Base-by-base conservation (phyloP, 2,888 invertebrate genomes). In the Drosophila nigricruria region DNA sequence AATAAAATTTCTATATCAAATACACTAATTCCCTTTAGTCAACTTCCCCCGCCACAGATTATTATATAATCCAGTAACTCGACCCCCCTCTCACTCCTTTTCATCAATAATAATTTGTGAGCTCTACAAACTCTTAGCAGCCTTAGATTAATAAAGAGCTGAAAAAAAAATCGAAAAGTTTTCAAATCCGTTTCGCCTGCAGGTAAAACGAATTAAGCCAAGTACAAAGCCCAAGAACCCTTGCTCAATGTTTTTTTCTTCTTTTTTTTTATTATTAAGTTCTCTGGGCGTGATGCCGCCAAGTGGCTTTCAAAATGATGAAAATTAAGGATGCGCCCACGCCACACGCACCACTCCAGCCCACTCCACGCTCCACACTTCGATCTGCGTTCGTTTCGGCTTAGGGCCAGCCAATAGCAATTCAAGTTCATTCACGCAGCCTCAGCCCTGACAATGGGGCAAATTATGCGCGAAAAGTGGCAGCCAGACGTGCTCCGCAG, bases 391-490 rank as follows among this genome's bases (percentile, higher is more conserved):
- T 16, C 20, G 30, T 16, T 9, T 32, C 60, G 36, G 60, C 68
- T 73, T 61, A 43, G 67, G 56, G 60, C 50, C 64, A 70, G 64
- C 61, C 58, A 79, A 79, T 65, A 34, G 71, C 63, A 63, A 52
- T 58, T 53, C 67, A 73, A 66, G 66, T 71, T 62, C 61, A 75
- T 30, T 54, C 64, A 57, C 58, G 38, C 58, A 52, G 49, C 68
- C 67, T 67, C 54, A 56, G 53, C 47, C 27, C 63, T 73, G 81
- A 86, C 87, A 89, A 89, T 83, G 81, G 75, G 70, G 79, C 88
- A 90, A 86, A 89, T 86, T 86, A 89, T 89, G 87, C 89, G 88
- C 81, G 81, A 81, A 88, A 88, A 81, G 73, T 83, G 79, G 66
- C 81, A 79, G 71, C 70, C 80, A 78, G 74, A 71, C 81, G 70